Evolutionary conservation across 2,797 vertebrate genomes (phyloP), one percentile per base, ranked within the genome.

Genomic region (Xerus rutilus): DNA sequence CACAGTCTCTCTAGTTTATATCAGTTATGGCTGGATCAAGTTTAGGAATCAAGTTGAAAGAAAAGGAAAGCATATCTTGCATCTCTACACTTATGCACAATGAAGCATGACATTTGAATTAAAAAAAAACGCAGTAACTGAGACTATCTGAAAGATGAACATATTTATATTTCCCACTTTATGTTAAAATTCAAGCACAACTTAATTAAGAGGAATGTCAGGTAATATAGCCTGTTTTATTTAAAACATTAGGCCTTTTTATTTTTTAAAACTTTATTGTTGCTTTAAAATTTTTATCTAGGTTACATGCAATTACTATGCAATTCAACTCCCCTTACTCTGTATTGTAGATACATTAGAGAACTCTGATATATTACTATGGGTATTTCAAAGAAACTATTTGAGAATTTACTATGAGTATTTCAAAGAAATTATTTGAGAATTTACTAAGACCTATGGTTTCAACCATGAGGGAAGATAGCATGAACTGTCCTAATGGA

Each of bases 281-380:
- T 89, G 25, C 35, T 79, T 89, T 70, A 93, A 78, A 89, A 93
- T 3, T 49, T 52, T 18, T 65, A 78, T 69, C n/a, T 59, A 78
- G 72, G 54, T 84, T 74, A 69, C 89, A 59, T 65, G 25, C 25
- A 79, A 84, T 35, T 67, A 78, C 78, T 78, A 70, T 54, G 35
- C 30, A 65, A 32, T 17, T 49, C 49, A 49, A 49, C 13, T 57
- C 43, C 12, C 25, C 54, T 72, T 45, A 65, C n/a, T 45, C 54
- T 9, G 32, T 49, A 25, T 85, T 89, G 64, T 54, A 81, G 28
- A 70, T 32, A 72, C 32, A 89, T 45, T 78, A 84, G 84, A 64
- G 28, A 78, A 57, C 20, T 67, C 73, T 64, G 21, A 3, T 67
- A n/a, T n/a, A n/a, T n/a, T n/a, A n/a, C n/a, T n/a, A n/a, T n/a